Evolutionary conservation across 1,140 invertebrate genomes (phyloP).

Genomic region (Zaprionus ghesquierei): DNA sequence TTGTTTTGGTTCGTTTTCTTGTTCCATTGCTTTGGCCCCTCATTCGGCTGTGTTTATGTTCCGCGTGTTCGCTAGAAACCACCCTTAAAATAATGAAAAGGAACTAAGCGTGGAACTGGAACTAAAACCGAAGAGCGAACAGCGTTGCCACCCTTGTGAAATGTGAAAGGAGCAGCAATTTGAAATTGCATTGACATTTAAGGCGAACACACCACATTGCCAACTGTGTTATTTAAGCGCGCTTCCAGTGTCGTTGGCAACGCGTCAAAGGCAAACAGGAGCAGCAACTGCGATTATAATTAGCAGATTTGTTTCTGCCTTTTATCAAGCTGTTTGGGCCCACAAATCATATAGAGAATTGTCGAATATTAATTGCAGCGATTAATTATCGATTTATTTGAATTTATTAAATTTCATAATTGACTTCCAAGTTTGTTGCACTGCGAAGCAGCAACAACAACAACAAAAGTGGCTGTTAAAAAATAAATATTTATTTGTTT

Average conservation of each 20-base stretch:
- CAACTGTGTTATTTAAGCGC: too few relatives aligned
- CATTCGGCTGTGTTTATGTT: slow-evolving; percentile 49
- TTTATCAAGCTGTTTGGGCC: not conserved
- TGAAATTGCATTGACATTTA: not conserved
- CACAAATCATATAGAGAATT: not conserved
- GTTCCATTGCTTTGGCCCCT: slow-evolving; percentile 8
- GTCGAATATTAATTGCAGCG: slow-evolving; percentile 7
- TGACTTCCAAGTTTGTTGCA: slow-evolving; percentile 17
- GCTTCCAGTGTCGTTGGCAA: too few relatives aligned
- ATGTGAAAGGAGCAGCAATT: not conserved
- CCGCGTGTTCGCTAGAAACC: slow-evolving; percentile 40
- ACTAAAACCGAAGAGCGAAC: slow-evolving; percentile 16
- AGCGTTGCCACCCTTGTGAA: slow-evolving; percentile 38
- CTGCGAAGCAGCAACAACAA: not conserved
- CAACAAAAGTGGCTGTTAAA: not conserved
- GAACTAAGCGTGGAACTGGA: slow-evolving; percentile 34
- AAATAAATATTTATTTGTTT: not conserved
- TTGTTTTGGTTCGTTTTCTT: slow-evolving; percentile 58
- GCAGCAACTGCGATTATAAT: not conserved
- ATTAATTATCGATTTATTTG: slow-evolving; percentile 35
- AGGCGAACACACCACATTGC: not conserved
- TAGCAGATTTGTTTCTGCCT: not conserved
- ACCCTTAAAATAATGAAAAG: slow-evolving; percentile 25
- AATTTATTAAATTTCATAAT: slow-evolving; percentile 43
- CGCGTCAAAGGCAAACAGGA: not conserved